Evolutionary conservation across 23 tunicate genomes (phyloP).

Genomic region (Halocynthia aurantium): DNA sequence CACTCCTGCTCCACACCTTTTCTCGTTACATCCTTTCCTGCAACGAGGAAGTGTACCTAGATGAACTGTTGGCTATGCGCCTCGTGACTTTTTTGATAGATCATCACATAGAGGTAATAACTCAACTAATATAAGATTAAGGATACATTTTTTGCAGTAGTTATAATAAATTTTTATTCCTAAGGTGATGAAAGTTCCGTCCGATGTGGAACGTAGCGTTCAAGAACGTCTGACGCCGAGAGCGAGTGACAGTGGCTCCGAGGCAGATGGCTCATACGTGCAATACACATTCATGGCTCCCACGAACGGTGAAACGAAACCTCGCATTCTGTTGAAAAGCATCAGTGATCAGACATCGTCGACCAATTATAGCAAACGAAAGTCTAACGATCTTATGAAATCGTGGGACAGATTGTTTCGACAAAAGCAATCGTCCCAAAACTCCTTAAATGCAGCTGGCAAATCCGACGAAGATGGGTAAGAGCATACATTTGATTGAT

Average conservation of each 20-base stretch:
- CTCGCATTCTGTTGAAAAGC: no score
- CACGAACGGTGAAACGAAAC: not conserved
- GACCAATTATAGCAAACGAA: not conserved
- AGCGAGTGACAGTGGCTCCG: constrained; percentile 5
- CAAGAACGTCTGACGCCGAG: constrained; percentile 22
- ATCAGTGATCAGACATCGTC: no score
- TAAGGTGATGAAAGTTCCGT: constrained; percentile 58
- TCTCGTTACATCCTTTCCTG: constrained; percentile 46
- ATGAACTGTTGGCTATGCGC: constrained; percentile 60
- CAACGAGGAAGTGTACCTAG: constrained; percentile 61
- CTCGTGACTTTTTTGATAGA: constrained; percentile 51
- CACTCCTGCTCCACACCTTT: constrained; percentile 41
- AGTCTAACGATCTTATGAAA: constrained; percentile 21
- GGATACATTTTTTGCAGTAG: not conserved
- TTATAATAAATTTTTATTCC: not conserved
- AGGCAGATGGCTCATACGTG: constrained; percentile 3
- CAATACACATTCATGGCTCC: constrained; percentile 5
- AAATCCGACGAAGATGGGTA: no score
- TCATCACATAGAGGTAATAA: constrained; percentile 45
- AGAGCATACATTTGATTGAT: no score
- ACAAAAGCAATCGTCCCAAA: no score
- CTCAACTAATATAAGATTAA: not conserved
- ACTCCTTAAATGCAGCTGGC: no score
- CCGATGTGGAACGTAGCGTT: constrained; percentile 15
- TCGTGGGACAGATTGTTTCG: constrained; percentile 15